Conservation (phyloP, 2,797 vertebrate species). For the Onychomys leucogaster region DNA sequence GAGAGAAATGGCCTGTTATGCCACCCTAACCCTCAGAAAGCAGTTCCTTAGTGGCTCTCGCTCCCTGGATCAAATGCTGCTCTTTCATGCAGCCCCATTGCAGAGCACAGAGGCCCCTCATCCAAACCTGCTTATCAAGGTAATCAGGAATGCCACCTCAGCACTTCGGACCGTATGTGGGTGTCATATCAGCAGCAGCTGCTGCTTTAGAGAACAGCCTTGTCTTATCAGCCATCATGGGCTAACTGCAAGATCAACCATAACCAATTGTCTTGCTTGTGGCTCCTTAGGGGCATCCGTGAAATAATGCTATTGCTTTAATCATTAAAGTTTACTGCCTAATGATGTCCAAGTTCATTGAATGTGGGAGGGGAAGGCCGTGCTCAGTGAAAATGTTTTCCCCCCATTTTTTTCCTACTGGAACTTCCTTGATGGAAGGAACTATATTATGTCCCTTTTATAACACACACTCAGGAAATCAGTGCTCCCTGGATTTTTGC, state of each 20-base stretch:
- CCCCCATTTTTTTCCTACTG: neutral
- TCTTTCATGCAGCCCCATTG: constrained; percentile 4
- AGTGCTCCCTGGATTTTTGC: constrained; percentile 29
- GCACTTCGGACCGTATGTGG: neutral
- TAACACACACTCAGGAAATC: neutral
- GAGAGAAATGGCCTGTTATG: neutral
- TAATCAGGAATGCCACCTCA: constrained; percentile 55
- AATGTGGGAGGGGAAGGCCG: constrained; percentile 52
- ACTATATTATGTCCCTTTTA: neutral
- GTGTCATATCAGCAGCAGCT: constrained; percentile 30
- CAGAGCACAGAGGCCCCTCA: constrained; percentile 50
- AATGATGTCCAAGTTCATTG: constrained; percentile 30
- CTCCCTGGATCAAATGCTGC: constrained; percentile 40
- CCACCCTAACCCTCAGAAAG: neutral
- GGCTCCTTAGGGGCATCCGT: neutral
- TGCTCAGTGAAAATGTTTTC: neutral
- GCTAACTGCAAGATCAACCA: constrained; percentile 44
- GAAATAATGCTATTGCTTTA: constrained; percentile 37
- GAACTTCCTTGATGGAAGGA: neutral
- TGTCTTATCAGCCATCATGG: constrained; percentile 50
- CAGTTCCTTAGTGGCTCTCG: constrained; percentile 25
- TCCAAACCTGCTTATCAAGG: constrained; percentile 26
- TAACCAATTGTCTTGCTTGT: constrained; percentile 37
- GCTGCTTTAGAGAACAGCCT: constrained; percentile 58
- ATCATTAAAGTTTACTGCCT: neutral